phyloP scores from a whole-genome alignment of 2,888 invertebrate genomes.

The Synanthedon vespiformis region DNA sequence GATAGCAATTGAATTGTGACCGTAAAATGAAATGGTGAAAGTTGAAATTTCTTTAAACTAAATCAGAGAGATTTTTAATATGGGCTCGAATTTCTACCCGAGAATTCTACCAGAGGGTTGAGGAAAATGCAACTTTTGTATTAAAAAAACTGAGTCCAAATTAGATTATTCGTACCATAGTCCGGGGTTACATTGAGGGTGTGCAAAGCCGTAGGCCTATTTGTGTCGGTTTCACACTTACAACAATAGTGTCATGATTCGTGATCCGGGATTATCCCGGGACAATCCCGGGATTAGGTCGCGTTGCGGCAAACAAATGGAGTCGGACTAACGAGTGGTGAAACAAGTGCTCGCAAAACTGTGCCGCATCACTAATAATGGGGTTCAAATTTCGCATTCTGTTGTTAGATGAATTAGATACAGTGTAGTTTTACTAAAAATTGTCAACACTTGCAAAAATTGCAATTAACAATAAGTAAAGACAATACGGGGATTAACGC shows the following conservation, averaged over 20 bases:
- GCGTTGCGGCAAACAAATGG: constrained; percentile 67
- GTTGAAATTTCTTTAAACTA: constrained; percentile 1
- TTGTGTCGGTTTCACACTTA: constrained; percentile 71
- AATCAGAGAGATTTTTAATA: constrained; percentile 20
- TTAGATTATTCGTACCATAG: constrained; percentile 9
- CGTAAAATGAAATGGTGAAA: background rate
- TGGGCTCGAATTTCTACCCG: constrained; percentile 24
- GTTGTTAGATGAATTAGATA: constrained; percentile 9
- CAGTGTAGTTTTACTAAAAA: constrained; percentile 3
- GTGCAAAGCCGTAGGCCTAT: constrained; percentile 55
- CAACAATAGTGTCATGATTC: constrained; percentile 72
- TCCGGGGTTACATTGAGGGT: constrained; percentile 18
- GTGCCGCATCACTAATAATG: constrained; percentile 36
- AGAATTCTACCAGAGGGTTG: constrained; percentile 3
- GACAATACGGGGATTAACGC: too few relatives aligned
- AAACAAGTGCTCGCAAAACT: constrained; percentile 36
- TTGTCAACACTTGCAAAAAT: too few relatives aligned
- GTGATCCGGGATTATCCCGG: constrained; percentile 65
- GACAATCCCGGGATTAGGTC: constrained; percentile 61
- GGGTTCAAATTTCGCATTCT: constrained; percentile 47
- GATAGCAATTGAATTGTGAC: constrained; percentile 10
- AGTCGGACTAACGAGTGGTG: constrained; percentile 44
- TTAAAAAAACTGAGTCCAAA: constrained; percentile 1
- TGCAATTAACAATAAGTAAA: too few relatives aligned
- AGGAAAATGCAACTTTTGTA: constrained; percentile 9